These are phyloP conservation scores for Pseudomyrmex gracilis DNA, from an alignment of 1,140 invertebrate species.

Conservation along the genomic window DNA sequence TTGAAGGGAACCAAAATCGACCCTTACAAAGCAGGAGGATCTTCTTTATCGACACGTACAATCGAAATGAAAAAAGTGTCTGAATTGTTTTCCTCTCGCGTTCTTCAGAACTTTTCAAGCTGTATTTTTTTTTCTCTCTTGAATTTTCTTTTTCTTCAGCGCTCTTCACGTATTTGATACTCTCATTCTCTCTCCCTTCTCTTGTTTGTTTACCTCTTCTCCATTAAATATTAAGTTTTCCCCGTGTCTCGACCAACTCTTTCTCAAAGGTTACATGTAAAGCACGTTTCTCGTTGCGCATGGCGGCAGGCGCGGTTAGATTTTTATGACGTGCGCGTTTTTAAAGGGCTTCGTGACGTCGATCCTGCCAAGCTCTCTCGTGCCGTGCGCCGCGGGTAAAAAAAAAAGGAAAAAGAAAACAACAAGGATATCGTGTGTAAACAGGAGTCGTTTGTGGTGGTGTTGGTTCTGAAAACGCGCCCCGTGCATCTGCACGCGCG, in stretches of 20 bases:
- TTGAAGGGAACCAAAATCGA: too few species aligned
- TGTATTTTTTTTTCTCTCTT: background rate
- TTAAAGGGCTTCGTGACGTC: slow-evolving; percentile 58
- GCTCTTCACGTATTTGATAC: background rate
- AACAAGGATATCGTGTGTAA: slow-evolving; percentile 31
- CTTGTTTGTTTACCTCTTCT: background rate
- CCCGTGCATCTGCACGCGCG: background rate
- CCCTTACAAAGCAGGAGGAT: too few species aligned
- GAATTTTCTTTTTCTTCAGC: background rate
- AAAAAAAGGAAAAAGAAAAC: background rate
- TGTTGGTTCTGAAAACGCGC: background rate
- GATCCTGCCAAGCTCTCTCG: slow-evolving; percentile 14
- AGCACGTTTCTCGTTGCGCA: background rate
- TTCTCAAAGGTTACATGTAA: slow-evolving; percentile 3
- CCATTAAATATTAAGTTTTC: slow-evolving; percentile 6
- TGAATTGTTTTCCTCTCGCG: too few species aligned
- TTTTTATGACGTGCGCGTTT: slow-evolving; percentile 46
- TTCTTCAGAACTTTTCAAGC: too few species aligned
- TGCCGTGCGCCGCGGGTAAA: slow-evolving; percentile 1
- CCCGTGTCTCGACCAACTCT: background rate
- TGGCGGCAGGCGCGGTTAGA: slow-evolving; percentile 10
- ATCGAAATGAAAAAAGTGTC: too few species aligned
- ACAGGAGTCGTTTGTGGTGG: background rate
- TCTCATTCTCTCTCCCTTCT: background rate
- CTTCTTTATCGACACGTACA: too few species aligned